Percentiles rank a stretch among this genome's conserved stretches.
Evolutionary conservation across 1,140 invertebrate species (phyloP).

Genomic region (Oryzaephilus surinamensis): DNA sequence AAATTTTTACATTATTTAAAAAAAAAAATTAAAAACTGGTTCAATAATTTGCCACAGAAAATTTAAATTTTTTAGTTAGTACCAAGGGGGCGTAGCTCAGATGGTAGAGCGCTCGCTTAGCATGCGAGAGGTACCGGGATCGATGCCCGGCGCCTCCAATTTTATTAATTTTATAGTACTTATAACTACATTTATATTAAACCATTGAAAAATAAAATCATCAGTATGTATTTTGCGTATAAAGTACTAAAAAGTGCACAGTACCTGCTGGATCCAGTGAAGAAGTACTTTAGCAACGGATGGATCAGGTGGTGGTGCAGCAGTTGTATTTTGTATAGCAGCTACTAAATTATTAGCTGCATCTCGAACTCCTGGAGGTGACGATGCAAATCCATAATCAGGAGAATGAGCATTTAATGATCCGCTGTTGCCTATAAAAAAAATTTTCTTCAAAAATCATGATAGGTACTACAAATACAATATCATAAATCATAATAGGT

Average conservation of each 20-base stretch:
- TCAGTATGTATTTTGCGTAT: background rate
- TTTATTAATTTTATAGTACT: no score
- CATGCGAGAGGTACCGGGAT: slow-evolving; percentile 29
- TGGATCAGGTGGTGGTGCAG: slow-evolving; percentile 28
- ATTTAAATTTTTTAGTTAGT: no score
- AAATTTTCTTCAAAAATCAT: slow-evolving; percentile 1
- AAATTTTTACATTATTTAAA: no score
- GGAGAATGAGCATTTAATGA: slow-evolving; percentile 32
- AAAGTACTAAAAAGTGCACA: background rate
- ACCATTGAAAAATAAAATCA: no score
- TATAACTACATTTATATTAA: no score
- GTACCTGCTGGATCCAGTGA: slow-evolving; percentile 33
- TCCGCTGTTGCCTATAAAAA: slow-evolving; percentile 30
- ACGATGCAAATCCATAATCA: slow-evolving; percentile 30
- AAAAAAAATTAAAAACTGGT: no score
- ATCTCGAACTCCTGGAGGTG: slow-evolving; percentile 28
- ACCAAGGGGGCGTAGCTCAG: slow-evolving; percentile 18
- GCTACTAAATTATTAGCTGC: slow-evolving; percentile 29
- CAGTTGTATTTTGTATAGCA: slow-evolving; percentile 24
- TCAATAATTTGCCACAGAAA: no score
- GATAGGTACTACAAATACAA: no score
- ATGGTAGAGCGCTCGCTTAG: slow-evolving; percentile 29
- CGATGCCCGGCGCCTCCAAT: slow-evolving; percentile 26
- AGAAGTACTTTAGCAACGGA: slow-evolving; percentile 26
- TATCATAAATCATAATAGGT: background rate